Percentiles rank a stretch among this genome's conserved stretches.
These are phyloP conservation scores for Orcinus orca DNA, from an alignment of 2,113 vertebrate species.

Conservation along the genomic window DNA sequence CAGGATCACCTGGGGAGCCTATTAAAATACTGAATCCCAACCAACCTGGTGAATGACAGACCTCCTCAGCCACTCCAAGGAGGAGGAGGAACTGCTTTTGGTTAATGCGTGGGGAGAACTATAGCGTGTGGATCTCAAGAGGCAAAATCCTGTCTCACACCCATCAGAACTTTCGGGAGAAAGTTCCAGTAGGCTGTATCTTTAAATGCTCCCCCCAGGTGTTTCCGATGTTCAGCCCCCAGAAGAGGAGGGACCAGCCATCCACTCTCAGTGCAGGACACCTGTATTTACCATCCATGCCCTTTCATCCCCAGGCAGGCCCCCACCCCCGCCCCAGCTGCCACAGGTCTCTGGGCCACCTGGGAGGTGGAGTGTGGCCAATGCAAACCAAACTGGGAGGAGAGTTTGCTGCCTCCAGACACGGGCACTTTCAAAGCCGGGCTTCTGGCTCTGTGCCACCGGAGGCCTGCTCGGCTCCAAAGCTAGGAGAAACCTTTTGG, in stretches of 20 bases:
- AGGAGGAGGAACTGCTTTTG: not conserved
- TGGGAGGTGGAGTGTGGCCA: not conserved
- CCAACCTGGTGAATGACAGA: not conserved
- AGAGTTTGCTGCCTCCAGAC: not conserved
- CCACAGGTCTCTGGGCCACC: not conserved
- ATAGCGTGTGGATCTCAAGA: not conserved
- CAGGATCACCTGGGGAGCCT: not conserved
- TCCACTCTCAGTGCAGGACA: not conserved
- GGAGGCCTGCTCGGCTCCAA: not conserved
- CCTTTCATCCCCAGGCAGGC: not conserved
- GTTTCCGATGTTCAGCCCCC: not conserved
- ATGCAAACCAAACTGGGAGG: not conserved
- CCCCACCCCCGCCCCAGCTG: not conserved
- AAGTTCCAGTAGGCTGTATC: not conserved
- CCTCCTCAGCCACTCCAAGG: constrained; percentile 54
- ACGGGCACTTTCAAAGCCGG: not conserved
- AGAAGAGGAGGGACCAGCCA: not conserved
- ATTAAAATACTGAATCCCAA: not conserved
- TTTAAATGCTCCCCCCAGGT: not conserved
- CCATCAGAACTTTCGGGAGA: not conserved
- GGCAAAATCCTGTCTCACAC: not conserved
- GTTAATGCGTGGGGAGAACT: accelerated
- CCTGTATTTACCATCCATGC: not conserved
- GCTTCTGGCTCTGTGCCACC: not conserved
- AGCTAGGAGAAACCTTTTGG: not conserved